Conservation (phyloP, 2,888 invertebrate genomes). For the Cactoblastis cactorum region DNA sequence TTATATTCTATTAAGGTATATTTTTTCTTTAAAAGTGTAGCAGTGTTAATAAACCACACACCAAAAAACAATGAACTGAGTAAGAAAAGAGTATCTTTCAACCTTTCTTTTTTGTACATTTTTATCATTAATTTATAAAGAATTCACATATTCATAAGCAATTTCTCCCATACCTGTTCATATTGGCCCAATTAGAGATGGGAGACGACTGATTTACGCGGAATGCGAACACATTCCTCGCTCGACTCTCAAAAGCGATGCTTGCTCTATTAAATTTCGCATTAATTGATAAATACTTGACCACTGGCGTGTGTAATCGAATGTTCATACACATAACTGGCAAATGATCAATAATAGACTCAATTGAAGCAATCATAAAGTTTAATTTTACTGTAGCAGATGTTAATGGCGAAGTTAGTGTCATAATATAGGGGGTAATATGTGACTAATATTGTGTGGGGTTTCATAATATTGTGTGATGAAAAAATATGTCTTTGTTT, state of each 20-base stretch:
- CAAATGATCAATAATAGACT: neutral
- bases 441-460: slow-evolving; percentile 2
- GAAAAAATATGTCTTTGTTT: neutral
- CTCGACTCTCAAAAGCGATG: slow-evolving; percentile 48
- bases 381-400: neutral
- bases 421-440: neutral
- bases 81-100: too few relatives aligned
- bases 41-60: too few relatives aligned
- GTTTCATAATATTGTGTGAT: neutral
- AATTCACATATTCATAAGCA: slow-evolving; percentile 9
- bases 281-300: slow-evolving; percentile 77
- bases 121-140: neutral
- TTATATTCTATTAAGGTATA: too few relatives aligned
- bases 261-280: slow-evolving; percentile 63
- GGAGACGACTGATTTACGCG: slow-evolving; percentile 39
- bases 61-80: too few relatives aligned
- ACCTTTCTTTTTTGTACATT: too few relatives aligned
- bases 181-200: slow-evolving; percentile 11
- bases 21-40: too few relatives aligned
- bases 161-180: slow-evolving; percentile 7
- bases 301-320: slow-evolving; percentile 69
- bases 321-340: slow-evolving; percentile 56
- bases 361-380: neutral
- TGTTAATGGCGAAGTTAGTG: neutral
- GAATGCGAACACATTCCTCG: slow-evolving; percentile 41